Base-by-base conservation (phyloP, 1,140 invertebrate genomes). In the Microplitis mediator region DNA sequence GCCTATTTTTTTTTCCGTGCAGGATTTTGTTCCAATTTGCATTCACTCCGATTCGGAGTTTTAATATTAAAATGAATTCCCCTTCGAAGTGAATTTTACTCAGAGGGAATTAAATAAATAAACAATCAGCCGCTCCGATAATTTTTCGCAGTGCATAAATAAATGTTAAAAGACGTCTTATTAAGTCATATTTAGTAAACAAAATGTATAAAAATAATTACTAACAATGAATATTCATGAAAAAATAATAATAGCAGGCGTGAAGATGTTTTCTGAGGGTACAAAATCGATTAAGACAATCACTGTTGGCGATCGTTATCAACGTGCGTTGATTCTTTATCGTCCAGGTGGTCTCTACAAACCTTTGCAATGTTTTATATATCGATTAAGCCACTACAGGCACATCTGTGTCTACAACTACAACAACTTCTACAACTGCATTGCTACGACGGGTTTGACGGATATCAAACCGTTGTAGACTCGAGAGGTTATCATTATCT, bases 371-470 rank as follows among this genome's bases (percentile, higher is more conserved):
- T 64, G 56, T 72, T 66, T 45, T 45, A 45, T 45, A 6, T 11
- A 45, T 75, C 67, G 73, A 80, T 80, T 78, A 79, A 80, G 73
- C 76, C 74, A 79, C 74, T 76, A 77, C 69, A 74, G 54, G 56
- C 58, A 68, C 39, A 11, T 9, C 39, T 45, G 11, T 11, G 11
- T 9, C 39, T 45, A 9, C 39, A 45, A 45, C 11, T 45, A 45
- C 6, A 45, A 11, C 11, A 45, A 45, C 5, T 5, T 63, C 75
- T 73, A 69, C 52, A 75, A 74, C 74, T 71, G n/a, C 39, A 9
- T 23, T 62, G 65, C 70, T 39, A 14, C 63, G n/a, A 45, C 35
- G 14, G 31, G 39, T 58, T 52, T 67, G 51, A 67, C 65, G 65
- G 65, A 67, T 67, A 67, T 67, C 56, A 58, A 58, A 58, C 56